Evolutionary conservation across 2,797 vertebrate genomes (phyloP).

Genomic region (Takifugu ocellatus): DNA sequence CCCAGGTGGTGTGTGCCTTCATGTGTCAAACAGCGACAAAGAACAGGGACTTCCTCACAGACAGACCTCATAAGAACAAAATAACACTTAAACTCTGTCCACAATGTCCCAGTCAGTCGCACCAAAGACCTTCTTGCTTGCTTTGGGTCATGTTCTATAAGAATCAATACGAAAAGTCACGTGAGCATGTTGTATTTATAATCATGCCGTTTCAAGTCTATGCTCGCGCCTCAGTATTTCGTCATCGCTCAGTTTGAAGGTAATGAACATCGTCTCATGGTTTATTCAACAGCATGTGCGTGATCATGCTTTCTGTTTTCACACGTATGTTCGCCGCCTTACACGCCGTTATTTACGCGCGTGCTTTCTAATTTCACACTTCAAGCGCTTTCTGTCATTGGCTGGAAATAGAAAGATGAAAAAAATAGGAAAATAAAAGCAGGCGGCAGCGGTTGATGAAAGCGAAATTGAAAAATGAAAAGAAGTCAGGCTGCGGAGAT

Average conservation of each 20-base stretch:
- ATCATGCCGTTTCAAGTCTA: slow-evolving; percentile 51
- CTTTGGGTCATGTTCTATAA: slow-evolving; percentile 20
- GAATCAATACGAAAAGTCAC: slow-evolving; percentile 17
- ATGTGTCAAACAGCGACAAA: slow-evolving; percentile 46
- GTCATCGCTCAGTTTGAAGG: slow-evolving; percentile 50
- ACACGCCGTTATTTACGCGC: slow-evolving; percentile 71
- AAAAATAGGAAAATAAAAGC: slow-evolving; percentile 67
- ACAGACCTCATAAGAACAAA: slow-evolving; percentile 52
- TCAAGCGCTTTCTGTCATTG: slow-evolving; percentile 70
- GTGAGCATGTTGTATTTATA: slow-evolving; percentile 41
- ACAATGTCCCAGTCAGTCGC: slow-evolving; percentile 30
- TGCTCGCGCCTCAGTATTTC: slow-evolving; percentile 39
- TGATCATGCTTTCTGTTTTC: slow-evolving; percentile 33
- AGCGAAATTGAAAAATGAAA: slow-evolving; percentile 78
- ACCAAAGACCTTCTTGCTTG: slow-evolving; percentile 15
- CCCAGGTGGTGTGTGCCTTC: slow-evolving; percentile 57
- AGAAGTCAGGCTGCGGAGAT: slow-evolving; percentile 47
- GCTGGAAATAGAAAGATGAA: slow-evolving; percentile 67
- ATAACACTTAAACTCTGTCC: slow-evolving; percentile 52
- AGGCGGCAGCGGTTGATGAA: slow-evolving; percentile 66
- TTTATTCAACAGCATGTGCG: slow-evolving; percentile 53
- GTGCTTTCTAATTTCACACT: slow-evolving; percentile 77
- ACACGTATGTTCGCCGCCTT: slow-evolving; percentile 57
- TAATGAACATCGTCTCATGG: slow-evolving; percentile 63
- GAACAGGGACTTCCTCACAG: slow-evolving; percentile 63